These are phyloP conservation scores for Melanostigma gelatinosum DNA, from an alignment of 2,113 vertebrate genomes.

Conservation along the genomic window DNA sequence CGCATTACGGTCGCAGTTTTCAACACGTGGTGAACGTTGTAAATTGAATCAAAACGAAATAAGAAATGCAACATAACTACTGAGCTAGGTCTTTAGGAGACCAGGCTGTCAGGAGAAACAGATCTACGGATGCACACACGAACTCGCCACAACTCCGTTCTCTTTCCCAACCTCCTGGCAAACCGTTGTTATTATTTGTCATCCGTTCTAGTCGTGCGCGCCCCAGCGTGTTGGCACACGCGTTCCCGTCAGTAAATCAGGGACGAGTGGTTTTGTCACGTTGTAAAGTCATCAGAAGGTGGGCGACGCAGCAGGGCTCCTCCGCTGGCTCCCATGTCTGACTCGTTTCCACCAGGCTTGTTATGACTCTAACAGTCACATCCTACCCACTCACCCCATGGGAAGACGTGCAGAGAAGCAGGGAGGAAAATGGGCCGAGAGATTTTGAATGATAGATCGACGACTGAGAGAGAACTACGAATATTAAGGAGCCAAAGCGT, in stretches of 20 bases:
- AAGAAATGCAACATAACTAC: background rate
- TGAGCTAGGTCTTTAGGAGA: background rate
- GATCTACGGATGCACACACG: constrained; percentile 13
- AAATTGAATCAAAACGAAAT: background rate
- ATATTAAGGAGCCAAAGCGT: background rate
- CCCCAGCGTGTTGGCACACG: constrained; percentile 26
- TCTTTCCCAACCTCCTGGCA: background rate
- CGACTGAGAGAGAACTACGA: constrained; percentile 7
- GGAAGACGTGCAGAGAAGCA: constrained; percentile 35
- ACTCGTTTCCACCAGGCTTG: constrained; percentile 69
- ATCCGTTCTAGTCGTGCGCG: constrained; percentile 6
- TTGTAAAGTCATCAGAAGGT: constrained; percentile 83
- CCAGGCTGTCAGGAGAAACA: constrained; percentile 4
- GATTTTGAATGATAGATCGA: background rate
- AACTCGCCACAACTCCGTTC: background rate
- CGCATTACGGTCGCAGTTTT: background rate
- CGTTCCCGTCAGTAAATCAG: constrained; percentile 34
- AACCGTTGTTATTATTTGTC: constrained; percentile 12
- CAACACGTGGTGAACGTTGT: background rate
- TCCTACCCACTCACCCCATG: constrained; percentile 67
- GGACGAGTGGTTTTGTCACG: constrained; percentile 58
- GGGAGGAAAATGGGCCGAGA: constrained; percentile 3
- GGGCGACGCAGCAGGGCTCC: constrained; percentile 67
- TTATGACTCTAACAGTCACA: constrained; percentile 81
- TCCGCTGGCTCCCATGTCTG: constrained; percentile 60